Evolutionary conservation across 37 sponge, comb jelly and placozoan species (phyloP).

Genomic region (Bolinopsis microptera): DNA sequence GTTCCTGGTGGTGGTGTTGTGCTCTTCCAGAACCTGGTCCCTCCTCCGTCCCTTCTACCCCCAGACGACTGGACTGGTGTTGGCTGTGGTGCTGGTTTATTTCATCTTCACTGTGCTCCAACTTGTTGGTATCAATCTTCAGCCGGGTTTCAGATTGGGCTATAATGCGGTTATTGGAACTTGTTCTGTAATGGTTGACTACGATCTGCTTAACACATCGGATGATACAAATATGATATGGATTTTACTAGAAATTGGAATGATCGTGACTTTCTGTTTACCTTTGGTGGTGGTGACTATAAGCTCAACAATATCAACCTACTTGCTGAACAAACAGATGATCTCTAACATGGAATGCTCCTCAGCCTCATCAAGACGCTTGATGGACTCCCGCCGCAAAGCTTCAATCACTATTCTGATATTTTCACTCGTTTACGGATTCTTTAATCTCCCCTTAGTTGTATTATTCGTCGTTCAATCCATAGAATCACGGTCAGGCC

Average conservation of each 20-base stretch:
- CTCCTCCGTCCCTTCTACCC: not conserved
- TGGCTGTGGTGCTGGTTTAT: not conserved
- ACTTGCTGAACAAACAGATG: not conserved
- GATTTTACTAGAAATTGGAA: not conserved
- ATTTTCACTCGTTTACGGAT: not conserved
- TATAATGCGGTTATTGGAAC: not conserved
- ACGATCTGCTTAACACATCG: not conserved
- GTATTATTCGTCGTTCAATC: not conserved
- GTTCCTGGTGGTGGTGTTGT: constrained; percentile 7
- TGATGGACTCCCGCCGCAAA: not conserved
- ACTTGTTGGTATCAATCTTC: not conserved
- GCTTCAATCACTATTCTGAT: not conserved
- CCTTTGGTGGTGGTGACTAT: not conserved
- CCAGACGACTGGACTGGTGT: not conserved
- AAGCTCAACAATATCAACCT: not conserved
- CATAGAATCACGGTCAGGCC: not conserved
- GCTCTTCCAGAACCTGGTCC: not conserved
- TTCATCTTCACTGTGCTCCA: not conserved
- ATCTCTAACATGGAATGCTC: not conserved
- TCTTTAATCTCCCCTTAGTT: not conserved
- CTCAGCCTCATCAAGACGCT: not conserved
- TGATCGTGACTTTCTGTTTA: not conserved
- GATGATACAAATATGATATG: not conserved
- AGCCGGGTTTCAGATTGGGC: not conserved
- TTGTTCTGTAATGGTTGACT: not conserved